Evolutionary conservation across 2,888 invertebrate species (phyloP).

Genomic region (Girardia tigrina): DNA sequence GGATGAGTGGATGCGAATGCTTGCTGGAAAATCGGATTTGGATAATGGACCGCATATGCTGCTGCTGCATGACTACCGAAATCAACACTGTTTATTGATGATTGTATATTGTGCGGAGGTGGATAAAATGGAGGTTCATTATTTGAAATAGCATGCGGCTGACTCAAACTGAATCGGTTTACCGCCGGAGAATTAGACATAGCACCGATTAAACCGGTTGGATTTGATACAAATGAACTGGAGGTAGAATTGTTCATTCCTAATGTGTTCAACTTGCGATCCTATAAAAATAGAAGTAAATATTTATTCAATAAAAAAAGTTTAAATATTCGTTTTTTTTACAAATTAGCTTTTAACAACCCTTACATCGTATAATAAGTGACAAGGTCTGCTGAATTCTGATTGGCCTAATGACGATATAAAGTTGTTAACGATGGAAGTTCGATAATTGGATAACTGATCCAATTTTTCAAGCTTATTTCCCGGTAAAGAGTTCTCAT

Average conservation of each 20-base stretch:
- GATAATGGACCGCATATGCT: neutral
- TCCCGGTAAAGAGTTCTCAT: neutral
- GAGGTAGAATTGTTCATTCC: constrained; percentile 13
- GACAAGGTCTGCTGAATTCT: neutral
- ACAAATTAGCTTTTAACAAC: neutral
- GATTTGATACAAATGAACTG: constrained; percentile 17
- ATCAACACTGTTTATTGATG: constrained; percentile 12
- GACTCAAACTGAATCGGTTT: neutral
- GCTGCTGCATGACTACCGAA: constrained; percentile 11
- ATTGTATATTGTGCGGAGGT: constrained; percentile 2
- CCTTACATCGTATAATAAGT: neutral
- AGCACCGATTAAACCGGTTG: neutral
- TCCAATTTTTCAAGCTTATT: constrained; percentile 8
- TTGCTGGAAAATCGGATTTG: neutral
- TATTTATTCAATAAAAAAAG: neutral
- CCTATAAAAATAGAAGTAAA: neutral
- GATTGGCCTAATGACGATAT: neutral
- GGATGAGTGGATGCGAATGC: neutral
- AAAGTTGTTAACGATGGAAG: neutral
- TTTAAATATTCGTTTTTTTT: neutral
- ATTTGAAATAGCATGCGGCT: neutral
- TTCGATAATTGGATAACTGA: constrained; percentile 5
- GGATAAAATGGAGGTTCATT: constrained; percentile 10
- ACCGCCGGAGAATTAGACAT: constrained; percentile 5
- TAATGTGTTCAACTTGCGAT: neutral